Evolutionary conservation across 1,140 invertebrate species (phyloP).

Genomic region (Pteromalus puparum): DNA sequence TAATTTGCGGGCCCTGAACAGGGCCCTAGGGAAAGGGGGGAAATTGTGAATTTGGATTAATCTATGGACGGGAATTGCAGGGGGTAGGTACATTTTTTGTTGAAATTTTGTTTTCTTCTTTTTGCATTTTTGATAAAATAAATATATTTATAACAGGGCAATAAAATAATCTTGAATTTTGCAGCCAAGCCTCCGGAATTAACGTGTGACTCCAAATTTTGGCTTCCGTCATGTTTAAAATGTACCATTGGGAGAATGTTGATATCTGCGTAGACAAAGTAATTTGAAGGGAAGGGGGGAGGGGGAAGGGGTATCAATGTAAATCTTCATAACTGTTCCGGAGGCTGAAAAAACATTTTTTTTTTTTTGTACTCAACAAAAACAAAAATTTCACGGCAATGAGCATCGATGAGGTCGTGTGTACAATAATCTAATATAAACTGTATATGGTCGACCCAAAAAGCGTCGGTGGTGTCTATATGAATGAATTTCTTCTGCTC

Average conservation of each 20-base stretch:
- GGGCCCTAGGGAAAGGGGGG: constrained; percentile 68
- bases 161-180: constrained; percentile 3
- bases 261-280: neutral
- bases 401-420: constrained; percentile 12
- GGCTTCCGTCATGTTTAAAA: neutral
- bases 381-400: constrained; percentile 8
- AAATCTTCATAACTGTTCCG: neutral
- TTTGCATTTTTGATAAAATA: neutral
- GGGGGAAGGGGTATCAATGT: neutral
- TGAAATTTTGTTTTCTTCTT: constrained; percentile 44
- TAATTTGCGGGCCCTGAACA: constrained; percentile 72
- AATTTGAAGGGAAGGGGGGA: neutral
- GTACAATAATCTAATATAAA: neutral
- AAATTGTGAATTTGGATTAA: constrained; percentile 48
- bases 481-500: neutral
- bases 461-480: neutral
- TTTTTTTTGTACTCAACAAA: neutral
- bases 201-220: neutral
- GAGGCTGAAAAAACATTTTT: neutral
- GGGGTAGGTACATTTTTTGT: constrained; percentile 38
- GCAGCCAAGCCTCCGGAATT: neutral
- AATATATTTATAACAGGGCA: neutral
- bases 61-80: constrained; percentile 37
- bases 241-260: neutral
- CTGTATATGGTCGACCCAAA: constrained; percentile 19